phyloP scores from a whole-genome alignment of 2,888 invertebrate species.

The Rhodophaea formosa region DNA sequence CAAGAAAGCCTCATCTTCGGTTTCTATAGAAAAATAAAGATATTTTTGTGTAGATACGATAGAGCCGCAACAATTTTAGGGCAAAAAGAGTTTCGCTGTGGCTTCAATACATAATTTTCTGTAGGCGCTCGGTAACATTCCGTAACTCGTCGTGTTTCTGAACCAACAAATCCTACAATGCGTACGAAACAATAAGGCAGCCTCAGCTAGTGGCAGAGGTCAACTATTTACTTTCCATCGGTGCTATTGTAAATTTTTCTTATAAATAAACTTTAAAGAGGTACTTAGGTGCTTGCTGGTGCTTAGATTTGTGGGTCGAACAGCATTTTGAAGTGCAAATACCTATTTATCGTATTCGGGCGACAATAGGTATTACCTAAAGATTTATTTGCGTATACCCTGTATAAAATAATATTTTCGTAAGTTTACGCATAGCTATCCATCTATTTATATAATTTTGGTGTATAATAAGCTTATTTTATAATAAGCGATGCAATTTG shows the following conservation, averaged over 20 bases:
- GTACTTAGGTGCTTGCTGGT: neutral
- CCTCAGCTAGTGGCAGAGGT: conserved; percentile 21
- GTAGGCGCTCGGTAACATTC: conserved; percentile 2
- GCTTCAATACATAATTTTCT: conserved; percentile 22
- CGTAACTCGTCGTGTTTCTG: conserved; percentile 7
- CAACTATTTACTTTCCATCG: conserved; percentile 21
- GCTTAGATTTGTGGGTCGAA: neutral
- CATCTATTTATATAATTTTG: no score
- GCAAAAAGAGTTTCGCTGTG: conserved; percentile 11
- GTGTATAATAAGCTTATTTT: no score
- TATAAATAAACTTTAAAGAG: conserved; percentile 1
- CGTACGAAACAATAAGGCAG: conserved; percentile 7
- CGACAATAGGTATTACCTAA: neutral
- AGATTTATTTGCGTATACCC: neutral
- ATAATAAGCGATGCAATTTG: no score
- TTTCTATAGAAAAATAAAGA: conserved; percentile 20
- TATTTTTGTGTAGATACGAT: conserved; percentile 11
- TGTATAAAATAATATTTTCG: no score
- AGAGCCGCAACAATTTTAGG: conserved; percentile 7
- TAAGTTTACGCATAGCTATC: no score
- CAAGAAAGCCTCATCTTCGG: conserved; percentile 21
- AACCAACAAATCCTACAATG: conserved; percentile 10
- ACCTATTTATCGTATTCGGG: neutral
- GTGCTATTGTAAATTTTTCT: neutral
- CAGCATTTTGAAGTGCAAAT: neutral